Evolutionary conservation across 2,888 invertebrate genomes (phyloP), one percentile per base, ranked within the genome.

Genomic region (Neelides folsomi): DNA sequence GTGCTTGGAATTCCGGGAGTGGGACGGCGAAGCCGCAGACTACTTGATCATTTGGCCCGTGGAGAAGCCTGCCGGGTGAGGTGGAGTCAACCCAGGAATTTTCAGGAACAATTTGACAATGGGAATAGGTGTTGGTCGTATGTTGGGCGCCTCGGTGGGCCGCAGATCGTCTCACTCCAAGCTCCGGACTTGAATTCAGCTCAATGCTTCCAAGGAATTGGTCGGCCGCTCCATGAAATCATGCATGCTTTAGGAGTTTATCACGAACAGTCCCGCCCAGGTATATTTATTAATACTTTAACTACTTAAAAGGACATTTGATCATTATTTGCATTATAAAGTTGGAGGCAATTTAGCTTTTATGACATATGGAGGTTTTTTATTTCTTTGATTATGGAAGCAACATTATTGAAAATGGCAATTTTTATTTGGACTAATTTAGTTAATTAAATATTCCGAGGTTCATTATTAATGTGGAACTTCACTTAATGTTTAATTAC

Each of bases 231-330:
- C 60, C 86, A 86, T 68, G 86, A 86, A 69, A 69, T 86, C 36
- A 79, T 86, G 78, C 86, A 86, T 66, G 80, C 82, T 0, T 71
- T 85, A n/a, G 85, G 86, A 8, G 79, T 86, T 54, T 84, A 83
- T 69, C 86, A 86, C 67, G 86, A 86, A 66, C 86, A 86, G 64
- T 82, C 81, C 1, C 71, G 86, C 53, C 78, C 80, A 42, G 86
- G 86, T 69, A 72, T 8, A 39, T 5, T 3, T 3, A 27, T 7
- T 7, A 27, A 27, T 27, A 27, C n/a, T n/a, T n/a, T n/a, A n/a
- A n/a, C n/a, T n/a, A n/a, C n/a, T n/a, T n/a, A n/a, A n/a, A n/a
- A n/a, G n/a, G n/a, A n/a, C n/a, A n/a, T n/a, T n/a, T n/a, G n/a
- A n/a, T n/a, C n/a, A n/a, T n/a, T n/a, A n/a, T n/a, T n/a, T n/a